A percentile compares a stretch with the other conserved stretches of the same genome.
These are phyloP conservation scores for Arothron firmamentum DNA, from an alignment of 2,113 vertebrate genomes.

Conservation along the genomic window DNA sequence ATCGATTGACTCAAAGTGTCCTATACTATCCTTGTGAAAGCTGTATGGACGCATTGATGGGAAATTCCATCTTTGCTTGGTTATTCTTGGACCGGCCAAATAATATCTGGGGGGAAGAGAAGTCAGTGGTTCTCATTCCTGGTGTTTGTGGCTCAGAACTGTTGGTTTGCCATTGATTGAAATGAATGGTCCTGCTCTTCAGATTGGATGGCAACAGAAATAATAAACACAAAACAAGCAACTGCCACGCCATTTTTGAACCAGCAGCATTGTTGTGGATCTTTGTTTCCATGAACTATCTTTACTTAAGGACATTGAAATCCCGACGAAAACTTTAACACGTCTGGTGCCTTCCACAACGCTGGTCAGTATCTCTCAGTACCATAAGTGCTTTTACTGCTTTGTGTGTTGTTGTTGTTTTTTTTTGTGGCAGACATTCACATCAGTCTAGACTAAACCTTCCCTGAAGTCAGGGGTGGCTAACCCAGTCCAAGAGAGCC, in stretches of 20 bases:
- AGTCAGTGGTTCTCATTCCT: constrained; percentile 8
- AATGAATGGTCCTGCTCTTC: background rate
- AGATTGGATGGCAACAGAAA: background rate
- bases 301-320: background rate
- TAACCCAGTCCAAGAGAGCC: too few relatives aligned
- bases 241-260: too few relatives aligned
- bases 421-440: too few relatives aligned
- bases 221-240: background rate
- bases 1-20: constrained; percentile 59
- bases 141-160: constrained; percentile 6
- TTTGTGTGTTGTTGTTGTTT: background rate
- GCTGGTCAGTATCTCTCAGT: too few relatives aligned
- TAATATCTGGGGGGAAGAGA: constrained; percentile 2
- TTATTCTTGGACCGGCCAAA: constrained; percentile 1
- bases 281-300: background rate
- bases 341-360: too few relatives aligned
- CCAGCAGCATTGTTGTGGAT: too few relatives aligned
- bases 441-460: constrained; percentile 5
- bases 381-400: background rate
- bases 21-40: constrained; percentile 39
- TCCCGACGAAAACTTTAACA: too few relatives aligned
- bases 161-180: constrained; percentile 1
- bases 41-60: constrained; percentile 39
- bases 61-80: constrained; percentile 9
- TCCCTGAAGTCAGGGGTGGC: background rate